These are phyloP conservation scores for Actinemys pallida DNA, from an alignment of 2,113 vertebrate species.

Conservation along the genomic window DNA sequence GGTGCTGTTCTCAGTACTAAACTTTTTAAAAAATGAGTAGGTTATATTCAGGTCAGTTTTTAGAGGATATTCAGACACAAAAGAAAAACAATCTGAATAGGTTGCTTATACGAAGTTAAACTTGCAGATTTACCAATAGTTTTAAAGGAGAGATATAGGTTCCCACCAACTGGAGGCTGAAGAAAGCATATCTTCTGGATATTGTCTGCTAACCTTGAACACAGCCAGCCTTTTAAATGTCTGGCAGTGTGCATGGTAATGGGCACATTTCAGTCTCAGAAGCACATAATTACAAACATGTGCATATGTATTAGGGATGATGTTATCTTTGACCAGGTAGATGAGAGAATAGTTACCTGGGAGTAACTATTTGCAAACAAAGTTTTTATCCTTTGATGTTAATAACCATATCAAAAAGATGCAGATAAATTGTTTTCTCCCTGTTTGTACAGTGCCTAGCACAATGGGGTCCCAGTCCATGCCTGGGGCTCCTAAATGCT, in stretches of 20 bases:
- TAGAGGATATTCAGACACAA: accelerated
- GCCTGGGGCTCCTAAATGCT: not conserved
- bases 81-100: not conserved
- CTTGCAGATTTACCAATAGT: not conserved
- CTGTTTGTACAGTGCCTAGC: not conserved
- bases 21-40: not conserved
- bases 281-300: not conserved
- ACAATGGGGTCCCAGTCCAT: not conserved
- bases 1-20: not conserved
- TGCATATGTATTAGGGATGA: not conserved
- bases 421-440: not conserved
- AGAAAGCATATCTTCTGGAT: not conserved
- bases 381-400: not conserved
- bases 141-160: not conserved
- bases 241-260: not conserved
- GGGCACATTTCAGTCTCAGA: not conserved
- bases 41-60: not conserved
- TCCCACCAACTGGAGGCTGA: not conserved
- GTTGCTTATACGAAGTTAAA: not conserved
- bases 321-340: not conserved
- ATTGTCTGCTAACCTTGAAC: not conserved
- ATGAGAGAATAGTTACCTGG: not conserved
- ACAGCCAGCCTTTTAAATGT: not conserved
- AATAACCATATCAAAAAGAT: not conserved
- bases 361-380: not conserved